Evolutionary conservation across 2,113 vertebrate species (phyloP), one percentile per base, ranked within the genome.

Genomic region (Hoplias malabaricus): DNA sequence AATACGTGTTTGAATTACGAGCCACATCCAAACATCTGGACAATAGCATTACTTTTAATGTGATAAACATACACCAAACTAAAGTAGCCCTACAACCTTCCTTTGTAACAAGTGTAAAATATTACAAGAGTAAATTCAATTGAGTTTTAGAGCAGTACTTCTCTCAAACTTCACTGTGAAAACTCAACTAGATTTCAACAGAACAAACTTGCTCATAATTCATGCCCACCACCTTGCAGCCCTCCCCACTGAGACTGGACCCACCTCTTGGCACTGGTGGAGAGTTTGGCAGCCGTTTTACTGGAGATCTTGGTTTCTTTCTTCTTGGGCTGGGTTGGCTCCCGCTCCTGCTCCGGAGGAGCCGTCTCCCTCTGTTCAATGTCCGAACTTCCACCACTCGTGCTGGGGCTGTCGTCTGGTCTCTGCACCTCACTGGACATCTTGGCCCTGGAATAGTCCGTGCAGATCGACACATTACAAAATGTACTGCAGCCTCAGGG

Each of bases 281-380:
- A 99, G 87, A 99, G 90, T 88, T 99, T 99, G 87, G 98, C 97
- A 50, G 97, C 97, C 1, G 97, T 99, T 93, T 98, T 99, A 88
- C 96, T 98, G 69, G 97, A 98, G 89, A 99, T 98, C 92, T 99
- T 99, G 36, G 95, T 97, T 83, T 98, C 98, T 87, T 98, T 99
- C 92, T 98, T 99, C 91, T 98, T 99, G 85, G 96, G 96, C 87
- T 97, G 97, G 63, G 95, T 93, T 83, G 96, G 95, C 71, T 98
- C 96, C n/a, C 96, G 92, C 87, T 98, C 97, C 88, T 96, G 96
- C 12, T 98, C 96, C 13, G 94, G 92, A 6, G 96, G 96, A 83
- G 92, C 93, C 27, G 94, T 90, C 84, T 98, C 98, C 63, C 96
- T 93, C 21, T 98, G 98, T 85, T 98, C 97, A 77, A 97, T 95